Evolutionary conservation across 2,113 vertebrate genomes (phyloP).

Genomic region (Anas platyrhynchos): DNA sequence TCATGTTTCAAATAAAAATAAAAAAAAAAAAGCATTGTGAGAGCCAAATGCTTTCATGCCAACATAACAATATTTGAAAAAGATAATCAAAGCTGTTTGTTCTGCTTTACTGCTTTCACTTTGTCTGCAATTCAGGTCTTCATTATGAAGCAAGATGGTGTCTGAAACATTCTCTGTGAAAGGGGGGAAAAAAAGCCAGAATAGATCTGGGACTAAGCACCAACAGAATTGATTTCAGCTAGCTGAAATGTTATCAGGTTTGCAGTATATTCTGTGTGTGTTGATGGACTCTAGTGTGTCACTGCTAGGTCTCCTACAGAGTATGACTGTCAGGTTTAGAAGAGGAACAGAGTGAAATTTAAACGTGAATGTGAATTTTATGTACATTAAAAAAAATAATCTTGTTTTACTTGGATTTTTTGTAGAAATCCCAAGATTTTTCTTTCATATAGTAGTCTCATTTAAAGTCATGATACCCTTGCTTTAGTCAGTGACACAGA

Average conservation of each 20-base stretch:
- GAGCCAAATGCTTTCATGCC: conserved; percentile 16
- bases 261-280: not conserved
- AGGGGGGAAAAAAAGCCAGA: not conserved
- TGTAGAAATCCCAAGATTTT: not conserved
- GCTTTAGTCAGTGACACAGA: not conserved
- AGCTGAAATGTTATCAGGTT: not conserved
- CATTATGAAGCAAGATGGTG: conserved; percentile 36
- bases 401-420: not conserved
- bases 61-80: conserved; percentile 52
- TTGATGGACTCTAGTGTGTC: not conserved
- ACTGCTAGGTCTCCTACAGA: not conserved
- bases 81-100: conserved; percentile 63
- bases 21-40: not conserved
- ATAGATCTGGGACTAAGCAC: not conserved
- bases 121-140: conserved; percentile 39
- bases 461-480: not conserved
- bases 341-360: not conserved
- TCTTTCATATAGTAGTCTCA: not conserved
- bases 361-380: not conserved
- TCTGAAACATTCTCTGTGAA: not conserved
- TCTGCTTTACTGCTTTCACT: conserved; percentile 46
- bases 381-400: too few relatives aligned
- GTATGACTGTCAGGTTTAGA: not conserved
- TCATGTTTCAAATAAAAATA: conserved; percentile 11
- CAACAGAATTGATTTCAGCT: not conserved